Base-by-base conservation (phyloP, 2,888 invertebrate genomes). In the Yponomeuta sedellus region DNA sequence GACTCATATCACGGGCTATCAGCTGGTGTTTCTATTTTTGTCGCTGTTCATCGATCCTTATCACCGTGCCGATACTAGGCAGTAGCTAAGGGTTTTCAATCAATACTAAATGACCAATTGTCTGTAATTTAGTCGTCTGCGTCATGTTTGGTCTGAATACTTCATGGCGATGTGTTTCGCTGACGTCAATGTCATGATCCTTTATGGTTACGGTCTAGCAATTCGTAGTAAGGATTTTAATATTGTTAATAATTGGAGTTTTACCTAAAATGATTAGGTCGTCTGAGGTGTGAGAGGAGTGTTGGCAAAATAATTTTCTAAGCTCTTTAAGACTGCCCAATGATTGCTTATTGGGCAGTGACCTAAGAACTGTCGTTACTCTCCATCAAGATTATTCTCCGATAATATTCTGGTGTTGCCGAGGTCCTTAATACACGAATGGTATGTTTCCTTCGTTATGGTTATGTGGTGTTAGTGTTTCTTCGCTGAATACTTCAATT, bases 121-220 rank as follows among this genome's bases (percentile, higher is more conserved):
- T 20, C 25, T 59, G 22, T 58, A 58, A 58, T 58, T 58, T n/a
- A 20, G 19, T 58, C 11, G n/a, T 22, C 16, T 22, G 25, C 22
- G 22, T 59, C 59, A 20, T 59, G 20, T 59, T 22, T 59, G 59
- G 20, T 59, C 22, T 59, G 59, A 59, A 59, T 59, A 59, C 22
- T 59, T 22, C 20, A 59, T 59, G 59, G n/a, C 19, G 59, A 10
- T 20, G 12, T n/a, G 10, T 59, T 20, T 59, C 10, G 12, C 12
- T 59, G 59, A 59, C 59, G 20, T 59, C 59, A 59, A 20, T 20
- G 59, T 3, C 11, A 59, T 59, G 20, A 1, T 57, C 20, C 57
- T 11, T 16, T 16, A 16, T 52, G 16, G 44, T 52, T 52, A 16
- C 16, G 16, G 44, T 52, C 44, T 52, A 52, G 16, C 44, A 52